phyloP scores from a whole-genome alignment of 2,888 invertebrate genomes.

The Diabrotica balteata region DNA sequence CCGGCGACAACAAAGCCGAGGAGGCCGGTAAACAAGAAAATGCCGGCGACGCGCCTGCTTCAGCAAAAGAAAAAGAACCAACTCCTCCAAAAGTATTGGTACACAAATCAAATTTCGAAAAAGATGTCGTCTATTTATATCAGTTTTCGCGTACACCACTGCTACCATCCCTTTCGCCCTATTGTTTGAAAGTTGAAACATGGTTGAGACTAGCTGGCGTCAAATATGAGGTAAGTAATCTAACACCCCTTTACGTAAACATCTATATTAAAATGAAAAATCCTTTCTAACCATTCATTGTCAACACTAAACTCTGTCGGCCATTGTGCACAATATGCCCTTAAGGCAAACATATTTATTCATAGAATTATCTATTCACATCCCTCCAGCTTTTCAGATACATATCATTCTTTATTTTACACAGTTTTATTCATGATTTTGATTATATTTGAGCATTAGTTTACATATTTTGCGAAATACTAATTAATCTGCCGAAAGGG shows the following conservation, averaged over 20 bases:
- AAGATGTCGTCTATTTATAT: constrained; percentile 92
- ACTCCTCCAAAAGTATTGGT: constrained; percentile 79
- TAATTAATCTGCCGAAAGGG: too few relatives aligned
- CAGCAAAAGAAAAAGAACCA: constrained; percentile 67
- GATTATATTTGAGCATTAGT: too few relatives aligned
- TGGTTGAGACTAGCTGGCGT: constrained; percentile 91
- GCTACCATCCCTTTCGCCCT: constrained; percentile 89
- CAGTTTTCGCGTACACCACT: constrained; percentile 91
- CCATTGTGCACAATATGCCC: constrained; percentile 2
- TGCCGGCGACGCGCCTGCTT: constrained; percentile 62
- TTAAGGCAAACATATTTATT: too few relatives aligned
- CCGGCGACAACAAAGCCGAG: constrained; percentile 61
- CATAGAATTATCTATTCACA: too few relatives aligned
- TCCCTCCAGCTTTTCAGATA: too few relatives aligned
- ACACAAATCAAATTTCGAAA: constrained; percentile 87
- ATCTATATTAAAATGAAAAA: not conserved
- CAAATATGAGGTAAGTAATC: constrained; percentile 86
- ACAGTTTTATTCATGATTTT: too few relatives aligned
- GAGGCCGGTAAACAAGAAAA: constrained; percentile 59
- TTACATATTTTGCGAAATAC: too few relatives aligned
- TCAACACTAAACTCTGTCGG: constrained; percentile 2
- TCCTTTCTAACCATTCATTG: not conserved
- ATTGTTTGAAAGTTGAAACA: constrained; percentile 94
- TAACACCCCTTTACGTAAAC: not conserved
- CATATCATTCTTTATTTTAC: too few relatives aligned